A percentile compares a stretch with the other conserved stretches of the same genome.
phyloP scores from a whole-genome alignment of 2,888 invertebrate species.

The Gymnocheta viridis region DNA sequence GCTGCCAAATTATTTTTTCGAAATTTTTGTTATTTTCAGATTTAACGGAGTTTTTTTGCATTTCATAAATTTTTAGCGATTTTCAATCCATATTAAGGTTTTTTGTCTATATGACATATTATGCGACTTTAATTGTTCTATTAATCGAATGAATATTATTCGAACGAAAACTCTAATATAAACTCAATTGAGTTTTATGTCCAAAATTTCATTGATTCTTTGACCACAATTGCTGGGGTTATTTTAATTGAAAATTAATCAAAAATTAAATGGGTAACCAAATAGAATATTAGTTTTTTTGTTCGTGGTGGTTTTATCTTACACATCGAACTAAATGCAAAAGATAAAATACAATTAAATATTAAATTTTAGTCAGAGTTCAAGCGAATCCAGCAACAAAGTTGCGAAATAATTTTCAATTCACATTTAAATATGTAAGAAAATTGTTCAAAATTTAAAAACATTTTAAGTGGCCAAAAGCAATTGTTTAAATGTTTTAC shows the following conservation, averaged over 20 bases:
- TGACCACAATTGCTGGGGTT: constrained; percentile 52
- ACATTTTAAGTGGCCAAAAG: not conserved
- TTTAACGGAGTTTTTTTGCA: no score
- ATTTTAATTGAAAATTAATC: constrained; percentile 60
- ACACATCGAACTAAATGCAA: not conserved
- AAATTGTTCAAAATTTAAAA: constrained; percentile 1
- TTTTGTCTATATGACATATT: no score
- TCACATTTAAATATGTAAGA: not conserved
- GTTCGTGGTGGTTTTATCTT: not conserved
- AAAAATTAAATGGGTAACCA: constrained; percentile 40
- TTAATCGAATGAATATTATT: no score
- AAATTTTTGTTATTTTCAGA: no score
- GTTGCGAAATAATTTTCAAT: not conserved
- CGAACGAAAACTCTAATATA: no score
- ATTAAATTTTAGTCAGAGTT: not conserved
- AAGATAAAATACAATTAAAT: constrained; percentile 21
- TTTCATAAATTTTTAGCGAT: no score
- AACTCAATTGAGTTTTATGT: constrained; percentile 2
- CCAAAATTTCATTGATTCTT: constrained; percentile 53
- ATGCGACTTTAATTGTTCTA: no score
- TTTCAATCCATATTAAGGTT: no score
- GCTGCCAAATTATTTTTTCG: no score
- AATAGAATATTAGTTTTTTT: not conserved
- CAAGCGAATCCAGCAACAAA: not conserved
- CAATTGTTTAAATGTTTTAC: not conserved